Percentiles rank a stretch among this genome's conserved stretches.
These are phyloP conservation scores for Rostratula benghalensis DNA, from an alignment of 2,113 vertebrate species.

Conservation along the genomic window DNA sequence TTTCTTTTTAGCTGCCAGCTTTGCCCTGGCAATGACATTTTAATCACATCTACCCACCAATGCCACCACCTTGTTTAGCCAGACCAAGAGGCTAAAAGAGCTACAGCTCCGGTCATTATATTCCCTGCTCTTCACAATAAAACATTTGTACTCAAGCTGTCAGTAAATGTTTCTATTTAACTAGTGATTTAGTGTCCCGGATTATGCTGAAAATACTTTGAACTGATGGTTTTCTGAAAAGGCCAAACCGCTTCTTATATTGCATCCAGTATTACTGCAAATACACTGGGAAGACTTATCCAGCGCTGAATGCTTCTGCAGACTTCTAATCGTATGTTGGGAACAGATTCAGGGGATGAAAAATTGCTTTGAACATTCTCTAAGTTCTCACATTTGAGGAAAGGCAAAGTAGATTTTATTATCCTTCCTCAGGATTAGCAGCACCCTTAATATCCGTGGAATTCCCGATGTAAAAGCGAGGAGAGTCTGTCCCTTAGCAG, in stretches of 20 bases:
- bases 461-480: background rate
- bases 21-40: conserved; percentile 26
- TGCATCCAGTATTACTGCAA: background rate
- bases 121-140: conserved; percentile 29
- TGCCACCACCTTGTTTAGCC: conserved; percentile 5
- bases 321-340: background rate
- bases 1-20: conserved; percentile 32
- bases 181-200: conserved; percentile 57
- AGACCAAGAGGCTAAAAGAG: conserved; percentile 2
- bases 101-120: conserved; percentile 19
- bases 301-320: conserved; percentile 6
- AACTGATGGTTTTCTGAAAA: conserved; percentile 55
- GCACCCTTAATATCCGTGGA: background rate
- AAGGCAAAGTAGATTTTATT: background rate
- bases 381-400: background rate
- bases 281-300: background rate
- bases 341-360: conserved; percentile 16
- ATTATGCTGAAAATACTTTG: conserved; percentile 66
- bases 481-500: background rate
- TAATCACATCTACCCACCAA: conserved; percentile 40
- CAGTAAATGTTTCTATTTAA: conserved; percentile 52
- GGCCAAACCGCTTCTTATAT: conserved; percentile 1
- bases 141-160: conserved; percentile 48
- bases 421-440: background rate
- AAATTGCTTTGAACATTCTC: conserved; percentile 34